phyloP scores from a whole-genome alignment of 1,140 invertebrate genomes.

The Drosophila pallidifrons region DNA sequence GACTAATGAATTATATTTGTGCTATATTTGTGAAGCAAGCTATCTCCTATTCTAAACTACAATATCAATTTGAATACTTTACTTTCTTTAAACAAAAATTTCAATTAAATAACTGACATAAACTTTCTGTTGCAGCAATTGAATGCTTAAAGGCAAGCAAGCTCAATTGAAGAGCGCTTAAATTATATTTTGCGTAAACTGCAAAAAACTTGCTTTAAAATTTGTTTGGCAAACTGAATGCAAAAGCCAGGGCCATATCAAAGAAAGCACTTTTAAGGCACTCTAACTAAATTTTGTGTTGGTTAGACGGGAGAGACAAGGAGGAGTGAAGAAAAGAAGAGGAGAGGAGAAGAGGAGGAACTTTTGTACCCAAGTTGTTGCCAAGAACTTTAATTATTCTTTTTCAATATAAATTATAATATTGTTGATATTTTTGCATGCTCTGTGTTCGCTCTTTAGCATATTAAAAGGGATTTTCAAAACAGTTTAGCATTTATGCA shows the following conservation, averaged over 20 bases:
- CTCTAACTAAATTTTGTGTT: not conserved
- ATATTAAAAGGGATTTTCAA: conserved; percentile 15
- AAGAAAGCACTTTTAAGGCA: not conserved
- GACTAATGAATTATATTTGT: no score
- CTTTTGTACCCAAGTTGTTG: not conserved
- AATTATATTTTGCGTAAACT: not conserved
- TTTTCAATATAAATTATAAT: conserved; percentile 11
- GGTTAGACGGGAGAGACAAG: no score
- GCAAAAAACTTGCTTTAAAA: not conserved
- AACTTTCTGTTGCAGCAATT: not conserved
- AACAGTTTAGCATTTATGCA: conserved; percentile 3
- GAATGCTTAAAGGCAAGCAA: not conserved
- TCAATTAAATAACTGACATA: no score
- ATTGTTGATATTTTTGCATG: not conserved
- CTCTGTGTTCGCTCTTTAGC: not conserved
- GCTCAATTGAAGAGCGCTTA: conserved; percentile 1
- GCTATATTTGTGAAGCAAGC: no score
- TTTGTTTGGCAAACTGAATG: not conserved
- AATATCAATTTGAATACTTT: no score
- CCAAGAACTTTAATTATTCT: conserved; percentile 6
- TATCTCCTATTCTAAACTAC: no score
- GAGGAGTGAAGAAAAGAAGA: no score
- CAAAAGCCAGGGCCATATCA: conserved; percentile 11
- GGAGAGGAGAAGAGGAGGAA: no score
- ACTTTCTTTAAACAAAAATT: no score